Conservation (phyloP, 2,888 invertebrate species). For the Euclidia mi region DNA sequence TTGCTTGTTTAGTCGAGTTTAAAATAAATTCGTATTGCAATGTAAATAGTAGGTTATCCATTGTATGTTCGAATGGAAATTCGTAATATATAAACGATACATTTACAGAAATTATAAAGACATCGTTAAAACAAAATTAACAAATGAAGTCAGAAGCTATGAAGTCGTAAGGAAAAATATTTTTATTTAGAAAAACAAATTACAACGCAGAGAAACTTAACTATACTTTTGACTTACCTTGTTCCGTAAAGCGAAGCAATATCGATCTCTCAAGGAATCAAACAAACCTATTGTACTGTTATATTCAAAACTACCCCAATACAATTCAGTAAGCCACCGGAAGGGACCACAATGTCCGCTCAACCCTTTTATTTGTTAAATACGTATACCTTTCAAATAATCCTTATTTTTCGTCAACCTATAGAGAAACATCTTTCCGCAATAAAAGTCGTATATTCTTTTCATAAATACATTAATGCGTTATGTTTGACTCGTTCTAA, state of each 20-base stretch:
- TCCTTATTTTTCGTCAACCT: conserved; percentile 10
- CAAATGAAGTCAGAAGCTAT: too few species aligned
- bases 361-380: conserved; percentile 46
- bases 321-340: conserved; percentile 45
- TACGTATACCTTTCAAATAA: conserved; percentile 30
- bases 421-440: conserved; percentile 22
- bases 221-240: background rate
- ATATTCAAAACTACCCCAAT: conserved; percentile 28
- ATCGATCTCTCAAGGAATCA: conserved; percentile 14
- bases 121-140: too few species aligned
- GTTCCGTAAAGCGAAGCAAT: background rate
- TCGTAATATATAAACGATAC: too few species aligned
- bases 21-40: too few species aligned
- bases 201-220: too few species aligned
- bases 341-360: conserved; percentile 38
- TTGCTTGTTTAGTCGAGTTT: too few species aligned
- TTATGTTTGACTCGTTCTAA: too few species aligned
- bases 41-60: too few species aligned
- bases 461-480: conserved; percentile 14
- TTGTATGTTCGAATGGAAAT: too few species aligned
- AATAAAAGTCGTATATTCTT: conserved; percentile 9
- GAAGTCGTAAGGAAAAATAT: too few species aligned
- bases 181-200: too few species aligned
- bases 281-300: conserved; percentile 2
- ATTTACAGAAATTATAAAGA: too few species aligned